These are phyloP conservation scores for Lissocephala sabroskyi DNA, from an alignment of 2,888 invertebrate genomes.

Conservation along the genomic window DNA sequence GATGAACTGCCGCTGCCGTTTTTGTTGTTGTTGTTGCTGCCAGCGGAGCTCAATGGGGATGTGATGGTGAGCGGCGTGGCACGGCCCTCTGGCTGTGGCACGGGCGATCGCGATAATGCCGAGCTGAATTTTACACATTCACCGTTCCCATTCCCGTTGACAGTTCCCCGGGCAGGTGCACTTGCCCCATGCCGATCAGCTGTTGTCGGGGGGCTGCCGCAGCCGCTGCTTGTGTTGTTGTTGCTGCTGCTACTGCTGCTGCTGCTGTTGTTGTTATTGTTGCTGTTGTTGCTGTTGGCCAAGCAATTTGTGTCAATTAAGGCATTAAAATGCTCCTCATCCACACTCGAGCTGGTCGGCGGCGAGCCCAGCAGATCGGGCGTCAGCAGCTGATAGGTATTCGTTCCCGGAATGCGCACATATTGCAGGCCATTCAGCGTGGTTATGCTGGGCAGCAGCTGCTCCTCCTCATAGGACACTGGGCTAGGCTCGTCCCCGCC, in stretches of 20 bases:
- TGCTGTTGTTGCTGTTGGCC: constrained; percentile 44
- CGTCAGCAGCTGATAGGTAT: constrained; percentile 78
- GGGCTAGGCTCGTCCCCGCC: background rate
- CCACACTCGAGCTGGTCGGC: constrained; percentile 36
- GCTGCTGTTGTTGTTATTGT: constrained; percentile 15
- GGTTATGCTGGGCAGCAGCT: constrained; percentile 72
- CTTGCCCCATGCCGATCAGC: constrained; percentile 15
- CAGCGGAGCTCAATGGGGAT: constrained; percentile 15
- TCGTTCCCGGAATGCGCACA: constrained; percentile 76
- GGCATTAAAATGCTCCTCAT: constrained; percentile 77
- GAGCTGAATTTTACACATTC: constrained; percentile 52
- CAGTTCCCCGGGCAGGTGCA: constrained; percentile 38
- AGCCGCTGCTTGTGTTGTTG: too few species aligned
- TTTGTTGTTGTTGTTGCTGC: constrained; percentile 18
- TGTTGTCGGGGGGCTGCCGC: background rate
- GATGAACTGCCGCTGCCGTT: constrained; percentile 35
- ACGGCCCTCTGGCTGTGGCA: constrained; percentile 42
- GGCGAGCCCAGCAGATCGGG: constrained; percentile 72
- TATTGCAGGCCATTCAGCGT: constrained; percentile 75
- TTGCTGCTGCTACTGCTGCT: constrained; percentile 3
- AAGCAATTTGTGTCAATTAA: constrained; percentile 72
- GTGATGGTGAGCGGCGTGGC: constrained; percentile 23
- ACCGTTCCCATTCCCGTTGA: constrained; percentile 27
- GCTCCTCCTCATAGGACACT: constrained; percentile 20
- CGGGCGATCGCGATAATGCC: constrained; percentile 58